phyloP scores from a whole-genome alignment of 2,888 invertebrate genomes.

The Clanis bilineata region DNA sequence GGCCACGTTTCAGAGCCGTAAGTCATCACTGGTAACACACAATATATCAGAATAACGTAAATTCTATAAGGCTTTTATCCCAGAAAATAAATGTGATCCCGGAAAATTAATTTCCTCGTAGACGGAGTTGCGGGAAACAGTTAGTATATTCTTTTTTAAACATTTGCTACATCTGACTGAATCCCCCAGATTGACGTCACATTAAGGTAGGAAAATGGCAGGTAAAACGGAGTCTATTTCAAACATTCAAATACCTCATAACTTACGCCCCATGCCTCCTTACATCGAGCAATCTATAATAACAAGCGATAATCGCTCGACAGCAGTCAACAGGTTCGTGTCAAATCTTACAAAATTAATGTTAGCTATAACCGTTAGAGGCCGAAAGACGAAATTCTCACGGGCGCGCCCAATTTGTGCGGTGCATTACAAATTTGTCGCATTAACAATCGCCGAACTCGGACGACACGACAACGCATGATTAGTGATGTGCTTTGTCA shows the following conservation, averaged over 20 bases:
- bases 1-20: no score
- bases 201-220: no score
- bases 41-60: no score
- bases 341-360: constrained; percentile 66
- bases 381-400: constrained; percentile 61
- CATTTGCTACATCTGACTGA: no score
- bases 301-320: constrained; percentile 51
- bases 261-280: constrained; percentile 36
- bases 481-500: constrained; percentile 10
- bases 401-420: constrained; percentile 55
- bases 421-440: constrained; percentile 68
- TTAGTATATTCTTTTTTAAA: no score
- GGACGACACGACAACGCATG: constrained; percentile 24
- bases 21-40: no score
- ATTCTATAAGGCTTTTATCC: no score
- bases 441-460: constrained; percentile 40
- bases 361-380: constrained; percentile 60
- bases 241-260: constrained; percentile 22
- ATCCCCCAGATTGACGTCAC: no score
- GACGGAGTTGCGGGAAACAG: no score
- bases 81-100: no score
- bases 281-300: constrained; percentile 62
- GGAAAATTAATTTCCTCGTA: no score
- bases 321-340: constrained; percentile 59
- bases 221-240: not conserved